These are phyloP conservation scores for Enteromius argenteus DNA, from an alignment of 2,797 vertebrate species.

Conservation along the genomic window DNA sequence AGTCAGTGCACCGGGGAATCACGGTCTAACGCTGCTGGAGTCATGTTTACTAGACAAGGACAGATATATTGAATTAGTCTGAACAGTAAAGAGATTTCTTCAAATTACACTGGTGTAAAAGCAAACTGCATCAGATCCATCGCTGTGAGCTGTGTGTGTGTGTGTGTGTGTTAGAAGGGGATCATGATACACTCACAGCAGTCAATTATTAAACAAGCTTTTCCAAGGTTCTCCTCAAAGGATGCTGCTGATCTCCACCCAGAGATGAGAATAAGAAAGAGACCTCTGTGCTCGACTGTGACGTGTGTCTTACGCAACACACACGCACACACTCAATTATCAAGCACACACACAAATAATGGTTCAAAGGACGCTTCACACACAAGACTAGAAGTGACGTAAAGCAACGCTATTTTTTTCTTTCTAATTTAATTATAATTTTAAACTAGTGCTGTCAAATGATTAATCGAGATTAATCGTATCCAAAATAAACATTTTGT, in stretches of 20 bases:
- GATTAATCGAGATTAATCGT: no score
- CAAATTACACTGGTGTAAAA: neutral
- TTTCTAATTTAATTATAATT: no score
- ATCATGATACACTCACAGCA: conserved; percentile 32
- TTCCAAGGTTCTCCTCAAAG: conserved; percentile 41
- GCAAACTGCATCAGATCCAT: neutral
- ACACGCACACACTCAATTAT: neutral
- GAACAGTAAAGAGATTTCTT: neutral
- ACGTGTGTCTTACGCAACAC: conserved; percentile 41
- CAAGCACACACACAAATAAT: neutral
- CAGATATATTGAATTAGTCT: neutral
- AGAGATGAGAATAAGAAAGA: neutral
- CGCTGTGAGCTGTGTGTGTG: neutral
- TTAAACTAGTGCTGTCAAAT: no score
- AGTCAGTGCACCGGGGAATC: neutral
- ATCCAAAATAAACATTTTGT: no score
- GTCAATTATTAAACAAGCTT: conserved; percentile 66
- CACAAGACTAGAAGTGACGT: neutral
- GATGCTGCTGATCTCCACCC: conserved; percentile 10
- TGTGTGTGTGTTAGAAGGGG: conserved; percentile 18
- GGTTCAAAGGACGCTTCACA: neutral
- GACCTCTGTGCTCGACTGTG: conserved; percentile 40
- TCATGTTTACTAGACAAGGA: neutral
- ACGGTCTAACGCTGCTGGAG: neutral
- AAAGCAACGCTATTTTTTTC: no score